phyloP scores from a whole-genome alignment of 2,797 vertebrate genomes.

The Adelosebastes latens region DNA sequence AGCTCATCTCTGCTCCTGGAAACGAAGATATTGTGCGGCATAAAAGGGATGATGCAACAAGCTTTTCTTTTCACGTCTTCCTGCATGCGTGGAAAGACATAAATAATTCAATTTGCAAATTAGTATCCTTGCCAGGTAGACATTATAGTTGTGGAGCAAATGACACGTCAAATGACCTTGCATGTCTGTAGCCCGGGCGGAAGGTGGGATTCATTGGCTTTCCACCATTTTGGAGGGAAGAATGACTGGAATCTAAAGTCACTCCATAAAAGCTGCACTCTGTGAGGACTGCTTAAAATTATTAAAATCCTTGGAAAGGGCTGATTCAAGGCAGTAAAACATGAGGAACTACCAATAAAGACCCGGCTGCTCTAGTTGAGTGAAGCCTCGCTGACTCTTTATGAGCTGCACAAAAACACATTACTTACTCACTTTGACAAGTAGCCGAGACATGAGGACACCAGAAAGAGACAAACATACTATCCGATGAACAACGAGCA shows the following conservation, averaged over 20 bases:
- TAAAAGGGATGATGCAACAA: background rate
- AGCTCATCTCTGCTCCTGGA: background rate
- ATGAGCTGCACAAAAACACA: conserved; percentile 67
- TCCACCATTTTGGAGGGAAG: conserved; percentile 45
- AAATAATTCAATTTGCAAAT: background rate
- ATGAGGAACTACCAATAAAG: conserved; percentile 71
- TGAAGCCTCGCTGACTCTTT: conserved; percentile 57
- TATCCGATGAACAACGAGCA: conserved; percentile 26
- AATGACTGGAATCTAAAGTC: conserved; percentile 76
- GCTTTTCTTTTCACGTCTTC: background rate
- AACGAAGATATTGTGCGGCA: background rate
- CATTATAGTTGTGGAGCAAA: background rate
- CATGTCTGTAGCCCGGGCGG: conserved; percentile 47
- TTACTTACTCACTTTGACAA: conserved; percentile 48
- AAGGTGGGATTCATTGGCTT: conserved; percentile 70
- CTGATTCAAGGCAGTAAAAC: conserved; percentile 77
- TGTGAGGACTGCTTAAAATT: conserved; percentile 70
- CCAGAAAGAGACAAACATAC: conserved; percentile 26
- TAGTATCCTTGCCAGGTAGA: background rate
- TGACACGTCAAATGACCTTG: conserved; percentile 39
- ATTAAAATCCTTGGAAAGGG: conserved; percentile 74
- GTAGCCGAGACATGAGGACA: conserved; percentile 35
- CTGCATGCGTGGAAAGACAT: background rate
- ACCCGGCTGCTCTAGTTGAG: conserved; percentile 41
- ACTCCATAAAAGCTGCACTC: conserved; percentile 75